Evolutionary conservation across 2,113 vertebrate species (phyloP).

Genomic region (Anarhynchus alexandrinus): DNA sequence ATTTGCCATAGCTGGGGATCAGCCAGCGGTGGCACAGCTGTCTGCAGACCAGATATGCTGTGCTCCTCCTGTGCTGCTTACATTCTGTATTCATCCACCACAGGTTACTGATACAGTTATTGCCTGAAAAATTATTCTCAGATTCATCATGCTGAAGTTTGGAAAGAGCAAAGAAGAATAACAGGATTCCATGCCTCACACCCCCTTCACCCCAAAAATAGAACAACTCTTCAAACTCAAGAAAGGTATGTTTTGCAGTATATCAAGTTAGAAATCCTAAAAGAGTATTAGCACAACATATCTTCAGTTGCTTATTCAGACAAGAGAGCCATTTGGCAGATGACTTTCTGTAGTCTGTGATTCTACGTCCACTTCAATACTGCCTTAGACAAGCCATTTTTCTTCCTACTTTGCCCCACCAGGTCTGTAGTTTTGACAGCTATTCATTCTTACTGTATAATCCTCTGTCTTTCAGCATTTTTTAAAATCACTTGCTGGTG

Average conservation of each 20-base stretch:
- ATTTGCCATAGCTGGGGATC: background rate
- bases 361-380: background rate
- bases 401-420: background rate
- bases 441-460: background rate
- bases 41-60: background rate
- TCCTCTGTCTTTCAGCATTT: background rate
- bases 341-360: background rate
- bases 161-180: background rate
- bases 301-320: background rate
- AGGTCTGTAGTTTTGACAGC: background rate
- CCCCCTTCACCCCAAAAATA: background rate
- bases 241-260: too few species aligned
- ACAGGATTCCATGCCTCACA: background rate
- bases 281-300: background rate
- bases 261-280: too few species aligned
- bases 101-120: background rate
- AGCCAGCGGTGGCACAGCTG: background rate
- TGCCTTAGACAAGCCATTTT: background rate
- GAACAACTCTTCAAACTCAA: background rate
- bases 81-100: background rate
- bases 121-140: background rate
- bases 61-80: background rate
- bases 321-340: background rate
- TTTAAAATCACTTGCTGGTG: background rate
- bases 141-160: background rate